Conservation (phyloP, 2,888 invertebrate genomes). For the Parochlus steinenii region DNA sequence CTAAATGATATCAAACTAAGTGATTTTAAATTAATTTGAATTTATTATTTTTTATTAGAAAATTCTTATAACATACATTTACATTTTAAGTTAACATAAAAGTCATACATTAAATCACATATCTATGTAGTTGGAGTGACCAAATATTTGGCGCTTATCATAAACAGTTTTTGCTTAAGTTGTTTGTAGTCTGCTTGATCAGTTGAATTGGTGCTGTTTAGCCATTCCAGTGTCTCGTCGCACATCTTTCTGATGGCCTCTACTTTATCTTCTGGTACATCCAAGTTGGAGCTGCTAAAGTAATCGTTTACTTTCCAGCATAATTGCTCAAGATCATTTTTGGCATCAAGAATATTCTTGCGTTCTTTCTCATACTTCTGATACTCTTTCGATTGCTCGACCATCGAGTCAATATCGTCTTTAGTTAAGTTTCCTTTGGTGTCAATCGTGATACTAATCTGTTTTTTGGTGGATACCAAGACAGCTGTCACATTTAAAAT, state of each 20-base stretch:
- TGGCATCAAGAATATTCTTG: slow-evolving; percentile 45
- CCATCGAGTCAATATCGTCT: slow-evolving; percentile 72
- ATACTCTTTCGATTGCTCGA: slow-evolving; percentile 62
- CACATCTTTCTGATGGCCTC: too few relatives aligned
- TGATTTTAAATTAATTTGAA: too few relatives aligned
- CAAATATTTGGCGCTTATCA: too few relatives aligned
- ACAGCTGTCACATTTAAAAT: slow-evolving; percentile 65
- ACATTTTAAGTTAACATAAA: too few relatives aligned
- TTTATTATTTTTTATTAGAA: too few relatives aligned
- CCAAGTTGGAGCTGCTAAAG: slow-evolving; percentile 41
- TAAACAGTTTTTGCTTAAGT: slow-evolving; percentile 54
- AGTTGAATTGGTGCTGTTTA: slow-evolving; percentile 63
- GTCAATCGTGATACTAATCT: slow-evolving; percentile 68
- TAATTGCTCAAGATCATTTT: slow-evolving; percentile 64
- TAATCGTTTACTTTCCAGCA: slow-evolving; percentile 55
- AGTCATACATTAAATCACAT: too few relatives aligned
- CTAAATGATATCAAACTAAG: too few relatives aligned
- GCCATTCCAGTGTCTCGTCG: slow-evolving; percentile 51
- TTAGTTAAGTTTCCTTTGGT: slow-evolving; percentile 72
- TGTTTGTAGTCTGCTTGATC: slow-evolving; percentile 63
- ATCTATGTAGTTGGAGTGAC: too few relatives aligned
- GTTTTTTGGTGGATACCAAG: slow-evolving; percentile 62
- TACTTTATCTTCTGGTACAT: slow-evolving; percentile 54
- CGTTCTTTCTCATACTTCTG: slow-evolving; percentile 57
- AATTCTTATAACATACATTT: too few relatives aligned